Conservation (phyloP, 2,797 vertebrate species). For the Cheirogaleus major region DNA sequence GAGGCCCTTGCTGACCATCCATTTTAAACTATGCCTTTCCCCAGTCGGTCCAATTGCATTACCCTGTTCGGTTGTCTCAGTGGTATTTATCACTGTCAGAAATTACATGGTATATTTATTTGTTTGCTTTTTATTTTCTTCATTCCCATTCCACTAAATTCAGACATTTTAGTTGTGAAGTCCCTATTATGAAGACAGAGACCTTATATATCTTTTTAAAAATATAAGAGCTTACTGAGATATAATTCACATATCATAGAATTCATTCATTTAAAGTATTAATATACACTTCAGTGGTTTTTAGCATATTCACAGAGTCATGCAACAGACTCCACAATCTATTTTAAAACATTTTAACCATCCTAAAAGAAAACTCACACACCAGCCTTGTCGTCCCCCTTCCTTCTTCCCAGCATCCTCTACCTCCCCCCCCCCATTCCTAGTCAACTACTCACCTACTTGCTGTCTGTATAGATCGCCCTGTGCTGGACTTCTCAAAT, state of each 20-base stretch:
- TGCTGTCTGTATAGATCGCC: background rate
- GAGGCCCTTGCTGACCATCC: background rate
- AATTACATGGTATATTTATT: background rate
- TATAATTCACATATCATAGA: background rate
- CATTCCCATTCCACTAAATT: background rate
- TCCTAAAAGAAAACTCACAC: background rate
- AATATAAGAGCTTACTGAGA: background rate
- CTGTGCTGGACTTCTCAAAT: background rate
- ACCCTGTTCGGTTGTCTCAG: background rate
- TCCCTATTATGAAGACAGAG: background rate
- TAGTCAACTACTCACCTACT: background rate
- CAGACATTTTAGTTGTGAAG: background rate
- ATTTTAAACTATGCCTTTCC: background rate
- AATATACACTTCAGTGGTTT: background rate
- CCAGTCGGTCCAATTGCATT: too few relatives aligned
- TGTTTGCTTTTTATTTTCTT: background rate
- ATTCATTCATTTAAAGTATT: background rate
- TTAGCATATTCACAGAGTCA: background rate
- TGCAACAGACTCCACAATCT: background rate
- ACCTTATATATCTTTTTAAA: background rate
- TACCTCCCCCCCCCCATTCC: background rate
- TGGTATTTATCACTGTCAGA: background rate
- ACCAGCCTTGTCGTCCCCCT: too few relatives aligned
- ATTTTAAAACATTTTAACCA: background rate
- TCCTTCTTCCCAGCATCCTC: background rate